Evolutionary conservation across 2,888 invertebrate genomes (phyloP).

Genomic region (Gonocerus acuteangulatus): DNA sequence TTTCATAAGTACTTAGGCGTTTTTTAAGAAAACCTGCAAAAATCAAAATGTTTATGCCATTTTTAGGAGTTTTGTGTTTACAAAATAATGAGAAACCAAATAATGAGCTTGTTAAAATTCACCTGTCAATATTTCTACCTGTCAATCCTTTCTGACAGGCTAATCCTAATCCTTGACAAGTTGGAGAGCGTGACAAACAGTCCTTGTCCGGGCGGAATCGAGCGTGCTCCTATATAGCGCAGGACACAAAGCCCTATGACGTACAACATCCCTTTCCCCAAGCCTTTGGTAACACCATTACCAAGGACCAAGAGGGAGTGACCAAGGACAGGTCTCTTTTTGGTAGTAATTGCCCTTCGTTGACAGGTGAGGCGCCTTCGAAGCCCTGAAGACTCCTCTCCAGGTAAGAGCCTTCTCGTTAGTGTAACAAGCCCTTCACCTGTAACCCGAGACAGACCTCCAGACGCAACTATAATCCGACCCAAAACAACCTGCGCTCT

Average conservation of each 20-base stretch:
- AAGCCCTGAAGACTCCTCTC: not conserved
- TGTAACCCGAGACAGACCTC: not conserved
- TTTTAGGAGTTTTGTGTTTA: too few relatives aligned
- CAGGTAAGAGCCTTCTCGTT: not conserved
- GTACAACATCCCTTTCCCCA: not conserved
- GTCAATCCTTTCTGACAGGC: not conserved
- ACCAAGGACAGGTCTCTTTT: not conserved
- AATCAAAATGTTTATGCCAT: too few relatives aligned
- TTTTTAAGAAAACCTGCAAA: too few relatives aligned
- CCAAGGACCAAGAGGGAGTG: not conserved
- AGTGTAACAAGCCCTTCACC: not conserved
- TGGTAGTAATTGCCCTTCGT: not conserved
- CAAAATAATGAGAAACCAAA: too few relatives aligned
- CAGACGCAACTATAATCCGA: not conserved
- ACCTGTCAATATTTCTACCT: too few relatives aligned
- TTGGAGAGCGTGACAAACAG: not conserved
- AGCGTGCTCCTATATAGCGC: not conserved
- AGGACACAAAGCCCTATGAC: not conserved
- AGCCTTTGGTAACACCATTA: not conserved
- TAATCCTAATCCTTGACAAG: not conserved
- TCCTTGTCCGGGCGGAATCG: not conserved
- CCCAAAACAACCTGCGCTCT: not conserved
- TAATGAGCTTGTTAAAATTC: too few relatives aligned
- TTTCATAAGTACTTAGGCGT: too few relatives aligned
- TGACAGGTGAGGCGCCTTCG: not conserved